Conservation (phyloP, 2,797 vertebrate species). For the Chaetodon trifasciatus region DNA sequence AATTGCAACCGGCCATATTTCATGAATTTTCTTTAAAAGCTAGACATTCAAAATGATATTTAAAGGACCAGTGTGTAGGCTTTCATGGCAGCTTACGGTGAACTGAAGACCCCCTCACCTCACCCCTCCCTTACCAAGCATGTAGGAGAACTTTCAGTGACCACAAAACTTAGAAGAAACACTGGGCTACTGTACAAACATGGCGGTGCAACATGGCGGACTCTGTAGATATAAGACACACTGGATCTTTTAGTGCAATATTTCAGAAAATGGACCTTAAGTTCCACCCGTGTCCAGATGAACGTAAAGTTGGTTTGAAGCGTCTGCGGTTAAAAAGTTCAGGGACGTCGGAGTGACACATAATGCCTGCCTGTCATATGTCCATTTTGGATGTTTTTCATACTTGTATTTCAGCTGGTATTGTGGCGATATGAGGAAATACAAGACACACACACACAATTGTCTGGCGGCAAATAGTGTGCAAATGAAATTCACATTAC, state of each 20-base stretch:
- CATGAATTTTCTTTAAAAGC: neutral
- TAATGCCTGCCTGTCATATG: constrained; percentile 16
- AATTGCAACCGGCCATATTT: neutral
- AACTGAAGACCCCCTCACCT: too few relatives aligned
- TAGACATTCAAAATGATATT: too few relatives aligned
- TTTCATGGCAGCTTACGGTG: too few relatives aligned
- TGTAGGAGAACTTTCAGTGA: too few relatives aligned
- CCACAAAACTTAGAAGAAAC: too few relatives aligned
- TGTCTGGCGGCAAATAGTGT: constrained; percentile 81
- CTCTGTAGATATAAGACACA: too few relatives aligned
- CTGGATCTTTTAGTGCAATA: neutral
- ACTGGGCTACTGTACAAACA: too few relatives aligned
- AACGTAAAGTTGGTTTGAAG: neutral
- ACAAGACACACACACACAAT: constrained; percentile 16
- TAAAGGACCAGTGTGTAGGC: too few relatives aligned
- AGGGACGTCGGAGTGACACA: constrained; percentile 13
- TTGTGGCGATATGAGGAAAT: constrained; percentile 11
- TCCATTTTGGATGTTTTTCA: constrained; percentile 44
- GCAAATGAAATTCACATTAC: constrained; percentile 91
- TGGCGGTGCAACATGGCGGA: too few relatives aligned
- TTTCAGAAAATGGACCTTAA: neutral
- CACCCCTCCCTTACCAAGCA: too few relatives aligned
- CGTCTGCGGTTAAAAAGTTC: neutral
- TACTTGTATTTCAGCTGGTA: constrained; percentile 41
- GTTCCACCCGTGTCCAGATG: neutral